Evolutionary conservation across 1,140 invertebrate species (phyloP), one percentile per base, ranked within the genome.

Genomic region (Papilio dardanus): DNA sequence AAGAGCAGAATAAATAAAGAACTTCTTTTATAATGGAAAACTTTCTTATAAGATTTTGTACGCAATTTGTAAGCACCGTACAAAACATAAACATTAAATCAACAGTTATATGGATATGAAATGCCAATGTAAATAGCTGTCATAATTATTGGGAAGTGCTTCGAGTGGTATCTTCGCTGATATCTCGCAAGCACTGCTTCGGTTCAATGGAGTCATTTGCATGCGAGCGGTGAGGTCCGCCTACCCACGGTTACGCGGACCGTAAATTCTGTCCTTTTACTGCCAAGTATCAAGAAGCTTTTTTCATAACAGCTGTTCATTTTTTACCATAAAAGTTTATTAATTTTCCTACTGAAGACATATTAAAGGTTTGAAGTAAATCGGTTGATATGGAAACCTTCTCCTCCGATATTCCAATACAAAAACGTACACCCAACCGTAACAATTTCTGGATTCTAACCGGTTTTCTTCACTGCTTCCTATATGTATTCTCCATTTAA

Each of bases 201-300:
- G 76, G 81, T 86, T 77, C 86, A 88, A 93, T 92, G 85, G 87
- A 82, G 84, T 82, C 81, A 93, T 93, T 92, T 93, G 88, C 89
- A 93, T 91, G 89, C 89, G 84, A 78, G 81, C 85, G 87, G 86
- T 90, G 90, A 81, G 82, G 77, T 85, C 84, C 86, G 86, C 85
- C 89, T 89, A 92, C 89, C 88, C 88, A 89, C 86, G 85, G 83
- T 85, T 88, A 92, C 85, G 87, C 83, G 84, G 85, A 79, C 89
- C 90, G 88, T 93, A 91, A 91, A 92, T 91, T 93, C 89, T 84
- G 88, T 91, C 88, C 86, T 91, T 91, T 90, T 90, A 89, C 87
- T 89, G 88, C 83, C 77, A 88, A 89, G 81, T 90, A 87, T 83
- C 81, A 88, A 86, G 86, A 81, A 88, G 84, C 86, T 87, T 92